Conservation (phyloP, 1,140 invertebrate species). For the Tetraneura akinire region DNA sequence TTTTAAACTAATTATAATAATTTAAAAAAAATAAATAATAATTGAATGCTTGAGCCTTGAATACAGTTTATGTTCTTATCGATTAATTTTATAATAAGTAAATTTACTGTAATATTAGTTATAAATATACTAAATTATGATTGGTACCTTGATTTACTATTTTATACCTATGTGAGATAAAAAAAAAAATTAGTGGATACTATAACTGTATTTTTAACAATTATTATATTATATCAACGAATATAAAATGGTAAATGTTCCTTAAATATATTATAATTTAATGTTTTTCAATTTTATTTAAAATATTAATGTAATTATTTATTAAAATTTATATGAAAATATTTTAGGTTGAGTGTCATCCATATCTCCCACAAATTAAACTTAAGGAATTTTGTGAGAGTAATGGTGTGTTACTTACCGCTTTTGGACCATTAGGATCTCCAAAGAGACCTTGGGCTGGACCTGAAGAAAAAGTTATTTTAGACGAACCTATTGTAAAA, state of each 20-base stretch:
- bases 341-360: conserved; percentile 79
- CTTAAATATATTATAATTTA: neutral
- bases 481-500: conserved; percentile 68
- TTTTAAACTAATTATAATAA: no score
- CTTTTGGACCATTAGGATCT: conserved; percentile 79
- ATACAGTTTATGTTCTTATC: no score
- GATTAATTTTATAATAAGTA: no score
- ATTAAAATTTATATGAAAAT: neutral
- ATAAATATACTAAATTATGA: no score
- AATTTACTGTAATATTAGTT: no score
- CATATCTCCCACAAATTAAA: conserved; percentile 78
- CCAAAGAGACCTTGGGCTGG: conserved; percentile 64
- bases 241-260: neutral
- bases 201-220: neutral
- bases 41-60: no score
- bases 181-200: no score
- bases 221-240: neutral
- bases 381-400: conserved; percentile 72
- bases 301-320: neutral
- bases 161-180: no score
- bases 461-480: conserved; percentile 64
- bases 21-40: no score
- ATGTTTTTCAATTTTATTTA: neutral
- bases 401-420: conserved; percentile 71
- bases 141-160: no score